Evolutionary conservation across 2,797 vertebrate genomes (phyloP).

Genomic region (Calcarius lapponicus): DNA sequence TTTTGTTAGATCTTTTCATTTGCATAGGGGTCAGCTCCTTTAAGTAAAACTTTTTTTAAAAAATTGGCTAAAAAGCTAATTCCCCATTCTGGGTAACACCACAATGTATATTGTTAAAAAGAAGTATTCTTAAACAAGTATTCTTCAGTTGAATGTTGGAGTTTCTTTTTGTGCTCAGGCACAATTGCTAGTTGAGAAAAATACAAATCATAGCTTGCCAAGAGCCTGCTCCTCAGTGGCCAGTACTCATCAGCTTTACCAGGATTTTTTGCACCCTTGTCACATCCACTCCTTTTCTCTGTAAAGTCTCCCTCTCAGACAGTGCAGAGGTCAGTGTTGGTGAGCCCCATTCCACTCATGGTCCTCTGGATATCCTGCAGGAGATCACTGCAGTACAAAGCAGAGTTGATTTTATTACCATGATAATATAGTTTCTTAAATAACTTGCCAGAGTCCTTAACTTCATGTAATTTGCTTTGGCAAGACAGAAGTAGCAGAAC

Average conservation of each 20-base stretch:
- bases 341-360: neutral
- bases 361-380: neutral
- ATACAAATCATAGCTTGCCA: neutral
- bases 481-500: neutral
- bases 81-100: neutral
- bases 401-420: neutral
- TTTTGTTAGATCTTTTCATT: neutral
- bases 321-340: neutral
- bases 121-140: neutral
- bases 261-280: neutral
- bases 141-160: neutral
- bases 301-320: neutral
- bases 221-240: neutral
- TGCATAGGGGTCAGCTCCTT: neutral
- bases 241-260: neutral
- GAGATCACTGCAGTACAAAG: neutral
- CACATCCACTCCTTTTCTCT: neutral
- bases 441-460: constrained; percentile 2
- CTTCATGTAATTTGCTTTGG: neutral
- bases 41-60: neutral
- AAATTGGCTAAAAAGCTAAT: neutral
- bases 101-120: constrained; percentile 23
- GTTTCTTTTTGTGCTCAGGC: neutral
- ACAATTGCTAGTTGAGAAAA: neutral
- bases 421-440: neutral